Evolutionary conservation across 64 coral and sea anemone genomes (phyloP).

Genomic region (Cladopsammia gracilis): DNA sequence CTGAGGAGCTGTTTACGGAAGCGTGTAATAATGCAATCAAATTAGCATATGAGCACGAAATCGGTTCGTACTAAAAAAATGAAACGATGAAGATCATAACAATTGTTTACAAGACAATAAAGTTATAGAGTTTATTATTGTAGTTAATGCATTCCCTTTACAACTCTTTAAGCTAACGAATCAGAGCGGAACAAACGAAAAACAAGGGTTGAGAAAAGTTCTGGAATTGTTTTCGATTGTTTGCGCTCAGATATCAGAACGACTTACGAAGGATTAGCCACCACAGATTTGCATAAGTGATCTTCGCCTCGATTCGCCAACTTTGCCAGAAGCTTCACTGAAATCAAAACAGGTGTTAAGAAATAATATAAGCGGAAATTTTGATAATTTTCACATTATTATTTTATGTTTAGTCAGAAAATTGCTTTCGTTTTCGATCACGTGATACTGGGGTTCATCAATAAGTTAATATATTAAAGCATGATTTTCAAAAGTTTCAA

Average conservation of each 20-base stretch:
- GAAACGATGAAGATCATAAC: too few species aligned
- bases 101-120: not conserved
- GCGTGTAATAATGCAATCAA: not conserved
- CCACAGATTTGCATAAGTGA: slow-evolving; percentile 1
- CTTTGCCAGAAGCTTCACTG: not conserved
- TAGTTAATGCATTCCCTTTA: not conserved
- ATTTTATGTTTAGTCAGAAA: not conserved
- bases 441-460: too few species aligned
- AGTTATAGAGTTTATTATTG: not conserved
- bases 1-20: not conserved
- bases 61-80: not conserved
- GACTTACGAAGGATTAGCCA: not conserved
- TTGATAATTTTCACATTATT: not conserved
- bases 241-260: not conserved
- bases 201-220: not conserved
- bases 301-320: not conserved
- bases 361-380: not conserved
- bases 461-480: too few species aligned
- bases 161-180: not conserved
- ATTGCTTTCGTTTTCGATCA: not conserved
- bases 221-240: not conserved
- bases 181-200: not conserved
- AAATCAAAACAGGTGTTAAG: slow-evolving; percentile 5
- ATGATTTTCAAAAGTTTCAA: too few species aligned
- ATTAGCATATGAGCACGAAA: slow-evolving; percentile 10